A percentile compares a stretch with the other conserved stretches of the same genome.
Conservation (phyloP, 2,113 vertebrate species). For the Sminthopsis crassicaudata region DNA sequence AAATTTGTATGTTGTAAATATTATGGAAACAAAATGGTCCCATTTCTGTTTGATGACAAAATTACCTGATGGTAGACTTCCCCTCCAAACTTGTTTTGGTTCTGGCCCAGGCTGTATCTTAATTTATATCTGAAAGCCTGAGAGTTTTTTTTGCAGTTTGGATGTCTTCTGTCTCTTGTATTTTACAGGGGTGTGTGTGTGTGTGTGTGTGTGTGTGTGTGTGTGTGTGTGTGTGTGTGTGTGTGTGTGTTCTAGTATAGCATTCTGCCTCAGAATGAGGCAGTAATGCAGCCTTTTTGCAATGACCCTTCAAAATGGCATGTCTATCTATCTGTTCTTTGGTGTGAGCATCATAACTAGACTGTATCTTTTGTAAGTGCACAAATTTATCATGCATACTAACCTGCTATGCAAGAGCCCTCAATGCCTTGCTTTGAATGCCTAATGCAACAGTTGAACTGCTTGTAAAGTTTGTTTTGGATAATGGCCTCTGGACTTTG, state of each 20-base stretch:
- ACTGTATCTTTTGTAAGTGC: constrained; percentile 61
- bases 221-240: not conserved
- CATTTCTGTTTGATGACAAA: constrained; percentile 53
- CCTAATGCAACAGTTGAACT: constrained; percentile 60
- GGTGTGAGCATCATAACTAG: constrained; percentile 54
- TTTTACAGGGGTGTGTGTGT: constrained; percentile 36
- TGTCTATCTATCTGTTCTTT: constrained; percentile 71
- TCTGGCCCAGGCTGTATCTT: constrained; percentile 28
- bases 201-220: no score
- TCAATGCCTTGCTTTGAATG: constrained; percentile 72
- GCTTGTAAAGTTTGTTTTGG: constrained; percentile 43
- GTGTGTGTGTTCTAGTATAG: constrained; percentile 50
- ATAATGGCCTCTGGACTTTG: constrained; percentile 64
- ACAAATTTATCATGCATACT: constrained; percentile 72
- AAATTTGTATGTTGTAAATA: constrained; percentile 57
- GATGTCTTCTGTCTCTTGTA: constrained; percentile 68
- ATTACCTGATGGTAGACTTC: constrained; percentile 48
- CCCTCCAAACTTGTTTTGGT: constrained; percentile 51
- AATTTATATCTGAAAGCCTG: constrained; percentile 35
- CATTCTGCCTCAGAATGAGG: constrained; percentile 72
- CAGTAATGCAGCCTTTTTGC: constrained; percentile 67
- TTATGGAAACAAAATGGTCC: constrained; percentile 16
- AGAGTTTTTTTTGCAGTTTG: constrained; percentile 43
- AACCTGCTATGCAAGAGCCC: constrained; percentile 70
- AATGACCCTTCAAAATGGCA: constrained; percentile 63